phyloP scores from a whole-genome alignment of 2,113 vertebrate species.

The Gasterosteus aculeatus region DNA sequence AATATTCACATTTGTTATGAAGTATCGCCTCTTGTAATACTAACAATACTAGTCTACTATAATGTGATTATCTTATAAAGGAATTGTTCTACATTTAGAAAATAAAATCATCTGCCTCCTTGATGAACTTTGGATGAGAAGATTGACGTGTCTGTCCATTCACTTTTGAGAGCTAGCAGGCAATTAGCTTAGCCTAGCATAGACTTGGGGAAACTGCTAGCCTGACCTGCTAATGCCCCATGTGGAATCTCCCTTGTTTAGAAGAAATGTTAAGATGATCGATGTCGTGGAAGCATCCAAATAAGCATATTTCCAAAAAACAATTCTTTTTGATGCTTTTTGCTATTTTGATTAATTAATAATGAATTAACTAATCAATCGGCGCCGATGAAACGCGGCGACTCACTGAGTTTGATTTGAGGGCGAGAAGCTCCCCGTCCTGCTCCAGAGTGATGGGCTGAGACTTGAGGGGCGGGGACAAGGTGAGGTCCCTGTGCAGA shows the following conservation, averaged over 20 bases:
- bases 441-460: constrained; percentile 92
- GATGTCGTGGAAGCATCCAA: background rate
- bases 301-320: background rate
- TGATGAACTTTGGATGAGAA: background rate
- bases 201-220: background rate
- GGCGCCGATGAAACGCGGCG: background rate
- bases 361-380: too few relatives aligned
- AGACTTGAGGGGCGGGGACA: constrained; percentile 94
- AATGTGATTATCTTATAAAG: background rate
- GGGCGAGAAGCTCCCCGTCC: constrained; percentile 88
- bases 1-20: background rate
- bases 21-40: background rate
- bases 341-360: too few relatives aligned
- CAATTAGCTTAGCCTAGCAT: background rate
- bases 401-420: constrained; percentile 95
- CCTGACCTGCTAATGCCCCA: background rate
- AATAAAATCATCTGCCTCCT: background rate
- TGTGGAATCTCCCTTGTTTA: background rate
- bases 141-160: background rate
- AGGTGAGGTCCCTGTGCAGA: constrained; percentile 94
- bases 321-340: too few relatives aligned
- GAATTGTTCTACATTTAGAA: background rate
- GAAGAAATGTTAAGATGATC: background rate
- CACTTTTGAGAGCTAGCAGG: background rate
- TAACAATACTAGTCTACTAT: background rate